phyloP scores from a whole-genome alignment of 2,888 invertebrate genomes.

The Chromoteleia sp. region DNA sequence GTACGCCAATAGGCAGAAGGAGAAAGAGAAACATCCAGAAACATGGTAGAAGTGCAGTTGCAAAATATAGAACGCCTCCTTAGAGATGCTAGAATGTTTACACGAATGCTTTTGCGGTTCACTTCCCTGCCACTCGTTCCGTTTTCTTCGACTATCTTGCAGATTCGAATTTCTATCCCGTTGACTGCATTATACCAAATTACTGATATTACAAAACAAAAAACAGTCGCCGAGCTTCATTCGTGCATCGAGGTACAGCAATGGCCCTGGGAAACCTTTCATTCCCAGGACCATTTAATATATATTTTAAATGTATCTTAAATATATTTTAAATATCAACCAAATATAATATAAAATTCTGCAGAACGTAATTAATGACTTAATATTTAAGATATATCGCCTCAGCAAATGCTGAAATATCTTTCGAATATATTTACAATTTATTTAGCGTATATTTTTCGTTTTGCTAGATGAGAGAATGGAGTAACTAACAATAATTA shows the following conservation, averaged over 20 bases:
- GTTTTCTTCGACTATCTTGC: constrained; percentile 48
- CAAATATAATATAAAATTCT: too few relatives aligned
- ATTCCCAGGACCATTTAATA: too few relatives aligned
- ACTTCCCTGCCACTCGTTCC: constrained; percentile 54
- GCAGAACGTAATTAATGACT: too few relatives aligned
- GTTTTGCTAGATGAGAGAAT: too few relatives aligned
- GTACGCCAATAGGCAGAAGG: constrained; percentile 38
- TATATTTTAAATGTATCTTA: too few relatives aligned
- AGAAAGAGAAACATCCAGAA: constrained; percentile 57
- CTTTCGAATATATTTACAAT: too few relatives aligned
- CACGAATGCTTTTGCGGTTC: constrained; percentile 72
- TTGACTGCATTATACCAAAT: constrained; percentile 61
- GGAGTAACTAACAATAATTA: too few relatives aligned
- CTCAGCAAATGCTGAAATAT: too few relatives aligned
- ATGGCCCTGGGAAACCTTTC: constrained; percentile 9
- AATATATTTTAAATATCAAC: too few relatives aligned
- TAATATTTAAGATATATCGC: too few relatives aligned
- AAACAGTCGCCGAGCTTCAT: constrained; percentile 41
- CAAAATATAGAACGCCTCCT: constrained; percentile 65
- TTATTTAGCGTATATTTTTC: too few relatives aligned
- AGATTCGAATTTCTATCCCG: constrained; percentile 59
- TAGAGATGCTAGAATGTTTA: constrained; percentile 73
- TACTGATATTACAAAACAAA: constrained; percentile 50
- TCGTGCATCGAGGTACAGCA: background rate
- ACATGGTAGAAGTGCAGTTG: constrained; percentile 60